Base-by-base conservation (phyloP, 2,113 vertebrate genomes). In the Nerophis ophidion region DNA sequence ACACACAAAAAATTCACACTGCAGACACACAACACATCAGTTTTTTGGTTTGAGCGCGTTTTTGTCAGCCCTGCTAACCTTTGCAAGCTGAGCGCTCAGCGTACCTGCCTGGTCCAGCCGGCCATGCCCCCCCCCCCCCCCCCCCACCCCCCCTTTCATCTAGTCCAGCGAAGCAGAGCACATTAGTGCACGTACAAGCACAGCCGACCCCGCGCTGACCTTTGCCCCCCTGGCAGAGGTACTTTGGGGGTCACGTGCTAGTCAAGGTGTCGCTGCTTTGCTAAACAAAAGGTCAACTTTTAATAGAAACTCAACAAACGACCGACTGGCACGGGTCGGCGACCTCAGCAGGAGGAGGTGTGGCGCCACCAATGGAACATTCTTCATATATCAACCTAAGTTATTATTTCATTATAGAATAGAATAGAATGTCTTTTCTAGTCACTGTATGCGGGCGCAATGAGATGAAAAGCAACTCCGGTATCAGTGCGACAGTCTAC, bases 141-240 rank as follows among this genome's bases (percentile, higher is more conserved):
- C 84, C 87, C 84, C 81, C 79, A 56, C 87, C 86, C 19, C 19
- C 87, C 86, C 86, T 92, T 94, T 94, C 92, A 92, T 84, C 83
- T 83, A 91, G 91, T 86, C 88, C 90, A 89, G 87, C 91, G 88
- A 91, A 84, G 87, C 82, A 70, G 85, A 90, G 89, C 89, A 92
- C 92, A 95, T 94, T 93, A 93, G 88, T 76, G 85, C 90, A 87
- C 89, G 76, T 69, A 70, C 71, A 72, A 80, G 74, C 63, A 47
- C 68, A 57, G 36, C 65, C 55, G 61, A 79, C 72, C 74, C 63
- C 35, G 36, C 6, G 33, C 7, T 69, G 66, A 77, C 77, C 82
- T 65, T 71, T 7, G 48, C 74, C 61, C 74, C 74, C 67, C 72
- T 58, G 50, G 36, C 61, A 16, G 57, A 72, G 63, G 54, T 26